Evolutionary conservation across 2,113 vertebrate genomes (phyloP), one percentile per base, ranked within the genome.

Genomic region (Acrocephalus arundinaceus): DNA sequence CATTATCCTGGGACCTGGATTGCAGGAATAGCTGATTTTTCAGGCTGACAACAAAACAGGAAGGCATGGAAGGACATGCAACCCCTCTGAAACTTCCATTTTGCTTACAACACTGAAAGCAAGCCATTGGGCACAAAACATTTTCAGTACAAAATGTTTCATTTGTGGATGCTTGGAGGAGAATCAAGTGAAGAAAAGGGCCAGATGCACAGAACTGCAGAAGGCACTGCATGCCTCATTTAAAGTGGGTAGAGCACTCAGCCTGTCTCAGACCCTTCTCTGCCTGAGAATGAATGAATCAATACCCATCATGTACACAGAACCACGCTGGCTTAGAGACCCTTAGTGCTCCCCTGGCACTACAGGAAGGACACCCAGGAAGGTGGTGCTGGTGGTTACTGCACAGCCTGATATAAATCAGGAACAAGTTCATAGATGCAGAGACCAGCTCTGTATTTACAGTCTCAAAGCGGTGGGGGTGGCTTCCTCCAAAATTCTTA

Each of bases 341-440:
- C 35, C 62, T 33, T 15, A 25, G 30, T 12, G 11, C 13, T 15
- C 10, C 20, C 22, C 37, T 41, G 31, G 43, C 41, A 58, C 7
- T 21, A 23, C 6, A 90, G 63, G 15, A 68, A 45, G 6, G n/a
- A 9, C n/a, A 57, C 3, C 21, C 28, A 70, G 37, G 27, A 58
- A 55, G 22, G 28, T 25, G 23, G 8, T 66, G 37, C 31, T 66
- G 22, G 12, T 30, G 18, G 4, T 18, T 45, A 41, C 35, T 10
- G 4, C 41, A 73, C 1, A 1, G 19, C 33, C 14, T 1, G 1
- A 11, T 25, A 52, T 3, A 66, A 81, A 81, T 11, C 2, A 0
- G n/a, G 31, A 88, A 70, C 13, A 24, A 61, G 5, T 17, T 66
- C 49, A 43, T 9, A 39, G 74, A 46, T 10, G 25, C 82, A 59